Evolutionary conservation across 2,113 vertebrate species (phyloP).

Genomic region (Dipodomys ordii): DNA sequence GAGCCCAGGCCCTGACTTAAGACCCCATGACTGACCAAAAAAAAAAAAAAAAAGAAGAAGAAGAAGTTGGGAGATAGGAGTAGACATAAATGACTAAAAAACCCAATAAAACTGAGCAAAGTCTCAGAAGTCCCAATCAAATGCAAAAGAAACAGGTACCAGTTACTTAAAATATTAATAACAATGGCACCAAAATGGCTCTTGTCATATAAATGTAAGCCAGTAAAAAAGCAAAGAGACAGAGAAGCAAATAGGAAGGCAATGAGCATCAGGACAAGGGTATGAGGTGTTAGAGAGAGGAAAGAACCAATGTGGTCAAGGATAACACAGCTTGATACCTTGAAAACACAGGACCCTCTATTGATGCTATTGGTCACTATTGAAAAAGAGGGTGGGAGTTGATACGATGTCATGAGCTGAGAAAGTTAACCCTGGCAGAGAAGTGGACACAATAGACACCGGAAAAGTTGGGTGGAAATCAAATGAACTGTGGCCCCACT

Average conservation of each 20-base stretch:
- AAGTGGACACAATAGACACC: not conserved
- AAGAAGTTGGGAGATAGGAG: not conserved
- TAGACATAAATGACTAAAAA: not conserved
- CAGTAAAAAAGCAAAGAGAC: not conserved
- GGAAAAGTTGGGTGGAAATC: not conserved
- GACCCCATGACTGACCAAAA: too few relatives aligned
- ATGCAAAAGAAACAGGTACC: not conserved
- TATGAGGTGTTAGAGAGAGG: accelerated
- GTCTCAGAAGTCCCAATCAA: conserved; percentile 19
- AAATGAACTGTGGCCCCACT: not conserved
- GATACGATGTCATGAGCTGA: not conserved
- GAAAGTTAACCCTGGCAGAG: not conserved
- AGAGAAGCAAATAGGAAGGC: too few relatives aligned
- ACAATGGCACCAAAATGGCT: not conserved
- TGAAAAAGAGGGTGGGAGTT: accelerated
- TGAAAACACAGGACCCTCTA: not conserved
- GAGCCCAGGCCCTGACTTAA: too few relatives aligned
- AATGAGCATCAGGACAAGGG: not conserved
- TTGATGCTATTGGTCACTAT: not conserved
- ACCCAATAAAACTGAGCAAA: not conserved
- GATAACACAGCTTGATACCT: not conserved
- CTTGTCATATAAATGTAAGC: not conserved
- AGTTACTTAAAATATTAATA: not conserved
- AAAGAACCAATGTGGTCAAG: accelerated
- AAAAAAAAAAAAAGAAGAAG: too few relatives aligned